Conservation (phyloP, 1,140 invertebrate genomes). For the Varroa destructor region DNA sequence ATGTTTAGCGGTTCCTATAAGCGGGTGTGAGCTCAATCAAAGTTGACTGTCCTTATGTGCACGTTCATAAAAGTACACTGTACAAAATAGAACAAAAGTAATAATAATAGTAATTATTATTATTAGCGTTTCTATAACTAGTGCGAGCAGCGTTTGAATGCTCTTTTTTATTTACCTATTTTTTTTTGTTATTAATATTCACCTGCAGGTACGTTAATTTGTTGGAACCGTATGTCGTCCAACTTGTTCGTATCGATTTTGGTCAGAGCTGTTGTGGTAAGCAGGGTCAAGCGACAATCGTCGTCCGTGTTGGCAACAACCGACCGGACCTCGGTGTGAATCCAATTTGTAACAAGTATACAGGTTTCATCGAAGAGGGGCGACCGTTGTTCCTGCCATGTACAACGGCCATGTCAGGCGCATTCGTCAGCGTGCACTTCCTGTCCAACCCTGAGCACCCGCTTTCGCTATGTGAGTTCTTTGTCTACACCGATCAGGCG, state of each 20-base stretch:
- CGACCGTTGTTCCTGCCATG: slow-evolving; percentile 80
- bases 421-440: slow-evolving; percentile 79
- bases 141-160: too few relatives aligned
- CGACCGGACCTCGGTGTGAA: slow-evolving; percentile 81
- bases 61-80: too few relatives aligned
- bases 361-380: slow-evolving; percentile 55
- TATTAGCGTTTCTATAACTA: too few relatives aligned
- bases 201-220: slow-evolving; percentile 58
- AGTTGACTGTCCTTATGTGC: too few relatives aligned
- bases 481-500: slow-evolving; percentile 86
- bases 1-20: too few relatives aligned
- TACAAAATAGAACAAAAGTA: too few relatives aligned
- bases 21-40: too few relatives aligned
- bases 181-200: neutral
- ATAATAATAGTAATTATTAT: too few relatives aligned
- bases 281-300: slow-evolving; percentile 59
- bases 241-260: slow-evolving; percentile 77
- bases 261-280: slow-evolving; percentile 76
- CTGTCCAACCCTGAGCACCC: slow-evolving; percentile 55
- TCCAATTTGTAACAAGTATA: slow-evolving; percentile 76
- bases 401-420: slow-evolving; percentile 84
- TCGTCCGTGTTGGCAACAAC: slow-evolving; percentile 82
- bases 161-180: too few relatives aligned
- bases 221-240: slow-evolving; percentile 88
- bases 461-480: slow-evolving; percentile 83